These are phyloP conservation scores for Notodonta dromedarius DNA, from an alignment of 2,888 invertebrate genomes.

Conservation along the genomic window DNA sequence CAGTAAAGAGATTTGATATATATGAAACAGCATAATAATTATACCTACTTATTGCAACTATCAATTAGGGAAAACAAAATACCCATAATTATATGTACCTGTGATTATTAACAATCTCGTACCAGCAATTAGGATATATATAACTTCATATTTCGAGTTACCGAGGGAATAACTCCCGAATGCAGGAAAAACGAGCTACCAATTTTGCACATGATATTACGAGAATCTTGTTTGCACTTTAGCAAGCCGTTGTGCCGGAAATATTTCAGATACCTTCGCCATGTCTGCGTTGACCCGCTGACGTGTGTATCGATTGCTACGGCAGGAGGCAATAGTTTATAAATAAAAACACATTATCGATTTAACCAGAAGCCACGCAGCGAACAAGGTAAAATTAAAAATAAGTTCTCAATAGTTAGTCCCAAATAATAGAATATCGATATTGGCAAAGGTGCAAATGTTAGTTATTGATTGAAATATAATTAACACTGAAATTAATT, in stretches of 20 bases:
- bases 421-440: not conserved
- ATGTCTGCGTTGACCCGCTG: not conserved
- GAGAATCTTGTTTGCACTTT: not conserved
- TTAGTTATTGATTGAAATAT: not conserved
- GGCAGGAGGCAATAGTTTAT: not conserved
- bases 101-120: no score
- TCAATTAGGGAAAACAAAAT: no score
- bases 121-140: no score
- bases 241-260: conserved; percentile 2
- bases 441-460: not conserved
- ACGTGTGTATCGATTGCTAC: not conserved
- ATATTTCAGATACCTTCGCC: conserved; percentile 7
- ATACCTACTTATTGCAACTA: no score
- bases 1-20: no score
- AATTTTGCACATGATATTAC: no score
- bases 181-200: no score
- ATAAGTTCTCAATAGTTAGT: not conserved
- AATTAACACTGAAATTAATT: no score
- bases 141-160: no score
- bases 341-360: not conserved
- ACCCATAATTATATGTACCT: no score
- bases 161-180: no score
- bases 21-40: no score
- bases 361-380: not conserved
- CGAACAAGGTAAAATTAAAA: conserved; percentile 3